These are phyloP conservation scores for Caprella mutica DNA, from an alignment of 2,888 invertebrate species.

Conservation along the genomic window DNA sequence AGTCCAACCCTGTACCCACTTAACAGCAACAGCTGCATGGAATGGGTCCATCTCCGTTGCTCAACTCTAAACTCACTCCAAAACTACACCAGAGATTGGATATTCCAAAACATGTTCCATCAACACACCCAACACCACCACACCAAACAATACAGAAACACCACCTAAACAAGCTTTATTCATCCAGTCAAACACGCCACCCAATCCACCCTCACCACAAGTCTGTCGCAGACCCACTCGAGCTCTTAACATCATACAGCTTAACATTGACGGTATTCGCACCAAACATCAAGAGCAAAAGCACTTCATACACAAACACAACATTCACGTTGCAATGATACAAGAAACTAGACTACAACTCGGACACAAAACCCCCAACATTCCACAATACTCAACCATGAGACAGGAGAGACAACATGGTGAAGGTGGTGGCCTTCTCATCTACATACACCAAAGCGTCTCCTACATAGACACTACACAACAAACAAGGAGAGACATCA, in stretches of 20 bases:
- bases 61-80: too few relatives aligned
- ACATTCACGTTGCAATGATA: neutral
- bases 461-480: neutral
- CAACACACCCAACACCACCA: too few relatives aligned
- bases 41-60: too few relatives aligned
- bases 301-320: neutral
- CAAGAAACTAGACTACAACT: neutral
- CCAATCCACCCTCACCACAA: neutral
- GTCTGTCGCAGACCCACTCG: neutral
- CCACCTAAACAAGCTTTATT: neutral
- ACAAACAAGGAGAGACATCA: neutral
- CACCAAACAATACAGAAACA: too few relatives aligned
- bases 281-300: neutral
- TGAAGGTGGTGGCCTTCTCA: neutral
- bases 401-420: neutral
- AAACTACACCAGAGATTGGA: too few relatives aligned
- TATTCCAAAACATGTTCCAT: too few relatives aligned
- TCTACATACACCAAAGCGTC: neutral
- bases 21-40: too few relatives aligned
- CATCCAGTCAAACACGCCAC: neutral
- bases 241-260: neutral
- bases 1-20: neutral
- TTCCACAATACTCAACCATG: neutral
- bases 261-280: neutral
- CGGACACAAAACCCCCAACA: neutral